These are phyloP conservation scores for Hemitrygon akajei DNA, from an alignment of 2,797 vertebrate genomes.

Conservation along the genomic window DNA sequence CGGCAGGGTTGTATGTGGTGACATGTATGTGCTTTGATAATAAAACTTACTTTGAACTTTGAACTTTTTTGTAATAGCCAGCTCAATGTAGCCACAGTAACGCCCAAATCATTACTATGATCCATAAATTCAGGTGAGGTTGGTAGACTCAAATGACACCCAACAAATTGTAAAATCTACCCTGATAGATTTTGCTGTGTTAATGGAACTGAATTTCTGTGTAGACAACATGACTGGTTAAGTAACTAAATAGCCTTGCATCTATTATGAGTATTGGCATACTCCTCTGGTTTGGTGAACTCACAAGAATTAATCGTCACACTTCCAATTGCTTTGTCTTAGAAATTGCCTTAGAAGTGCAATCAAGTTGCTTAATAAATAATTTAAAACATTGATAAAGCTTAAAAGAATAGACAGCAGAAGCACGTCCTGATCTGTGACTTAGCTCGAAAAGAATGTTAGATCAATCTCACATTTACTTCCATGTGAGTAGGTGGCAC, in stretches of 20 bases:
- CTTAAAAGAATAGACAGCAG: not conserved
- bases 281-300: not conserved
- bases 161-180: not conserved
- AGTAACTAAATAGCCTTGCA: not conserved
- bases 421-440: not conserved
- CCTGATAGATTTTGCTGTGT: not conserved
- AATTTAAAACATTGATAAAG: not conserved
- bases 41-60: no score
- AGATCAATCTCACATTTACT: not conserved
- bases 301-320: not conserved
- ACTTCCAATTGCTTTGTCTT: not conserved
- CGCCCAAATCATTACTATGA: not conserved
- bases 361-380: not conserved
- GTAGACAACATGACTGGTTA: not conserved
- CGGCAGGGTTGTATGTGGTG: no score
- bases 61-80: no score
- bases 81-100: not conserved
- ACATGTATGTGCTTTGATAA: no score
- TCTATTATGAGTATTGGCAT: not conserved
- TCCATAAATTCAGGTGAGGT: not conserved
- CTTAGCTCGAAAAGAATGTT: not conserved
- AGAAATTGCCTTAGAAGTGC: no score
- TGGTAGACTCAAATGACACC: not conserved
- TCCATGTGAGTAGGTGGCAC: not conserved
- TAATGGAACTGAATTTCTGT: not conserved